Base-by-base conservation (phyloP, 2,888 invertebrate genomes). In the Nudaria mundana region DNA sequence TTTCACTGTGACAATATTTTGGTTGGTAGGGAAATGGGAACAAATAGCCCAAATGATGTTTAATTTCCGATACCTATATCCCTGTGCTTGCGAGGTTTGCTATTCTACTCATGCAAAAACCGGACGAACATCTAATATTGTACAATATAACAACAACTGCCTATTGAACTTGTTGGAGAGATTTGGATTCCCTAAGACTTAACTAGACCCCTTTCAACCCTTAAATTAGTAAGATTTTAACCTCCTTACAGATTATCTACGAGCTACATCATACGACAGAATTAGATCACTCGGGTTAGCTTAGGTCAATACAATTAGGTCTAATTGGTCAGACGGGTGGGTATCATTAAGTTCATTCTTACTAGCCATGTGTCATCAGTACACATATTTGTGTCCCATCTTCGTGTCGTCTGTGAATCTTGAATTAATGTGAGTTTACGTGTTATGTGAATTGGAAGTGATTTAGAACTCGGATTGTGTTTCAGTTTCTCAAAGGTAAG, bases 281-380 rank as follows among this genome's bases (percentile, higher is more conserved):
- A 84, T 85, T 85, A 85, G 82, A 77, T 68, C 70, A 71, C 59
- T 41, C 70, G 82, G 83, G 86, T 86, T 79, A 76, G 78, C 78
- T 83, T 79, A 81, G 86, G 86, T 86, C 86, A 86, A 86, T 84
- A 81, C 76, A 85, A 86, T 87, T 86, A 86, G 66, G 51, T 55
- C 60, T 84, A 85, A 86, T 86, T 85, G 81, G 68, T 62, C 62
- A 56, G 62, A 66, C 66, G 72, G 67, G 75, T 69, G 75, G 68
- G 72, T 44, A 24, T 67, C 66, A 75, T 75, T 76, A 76, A 76
- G 76, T 71, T 57, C 65, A 66, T 59, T 62, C 63, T 69, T 74
- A 64, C 66, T 48, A 22, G 35, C 20, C 37, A 39, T 63, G 43
- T 55, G 54, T 52, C 53, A 54, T 52, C 51, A 56, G 66, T 61